phyloP scores from a whole-genome alignment of 2,113 vertebrate species.

The Peromyscus polionotus region DNA sequence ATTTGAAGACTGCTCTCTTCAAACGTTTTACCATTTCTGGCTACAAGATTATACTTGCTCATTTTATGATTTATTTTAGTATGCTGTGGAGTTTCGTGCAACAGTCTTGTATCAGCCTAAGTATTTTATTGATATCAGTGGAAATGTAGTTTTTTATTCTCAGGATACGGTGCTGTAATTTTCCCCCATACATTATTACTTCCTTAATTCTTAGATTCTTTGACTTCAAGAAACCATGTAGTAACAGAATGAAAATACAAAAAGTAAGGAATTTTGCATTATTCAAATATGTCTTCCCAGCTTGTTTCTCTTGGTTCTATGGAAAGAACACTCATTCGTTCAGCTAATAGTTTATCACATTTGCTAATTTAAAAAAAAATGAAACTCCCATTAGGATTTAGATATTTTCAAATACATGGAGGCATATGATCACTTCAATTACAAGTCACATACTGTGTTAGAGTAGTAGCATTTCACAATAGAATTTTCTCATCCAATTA shows the following conservation, averaged over 20 bases:
- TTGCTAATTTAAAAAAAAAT: neutral
- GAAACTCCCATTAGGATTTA: neutral
- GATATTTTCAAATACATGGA: neutral
- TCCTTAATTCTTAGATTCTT: neutral
- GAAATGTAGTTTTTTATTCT: neutral
- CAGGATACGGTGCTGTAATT: neutral
- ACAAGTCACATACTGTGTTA: neutral
- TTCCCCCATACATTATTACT: neutral
- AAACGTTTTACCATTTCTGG: neutral
- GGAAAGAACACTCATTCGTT: neutral
- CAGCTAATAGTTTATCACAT: neutral
- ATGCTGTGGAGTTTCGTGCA: neutral
- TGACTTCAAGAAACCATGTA: too few species aligned
- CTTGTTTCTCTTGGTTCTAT: neutral
- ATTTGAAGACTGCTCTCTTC: neutral
- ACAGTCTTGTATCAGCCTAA: neutral
- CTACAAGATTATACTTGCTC: neutral
- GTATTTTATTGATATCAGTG: neutral
- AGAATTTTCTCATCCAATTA: neutral
- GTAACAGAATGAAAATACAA: too few species aligned
- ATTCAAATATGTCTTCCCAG: neutral
- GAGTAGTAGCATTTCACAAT: neutral
- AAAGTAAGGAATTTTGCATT: neutral
- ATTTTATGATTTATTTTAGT: neutral
- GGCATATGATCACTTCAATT: neutral